phyloP scores from a whole-genome alignment of 2,113 vertebrate genomes.

The Dasyprocta punctata region DNA sequence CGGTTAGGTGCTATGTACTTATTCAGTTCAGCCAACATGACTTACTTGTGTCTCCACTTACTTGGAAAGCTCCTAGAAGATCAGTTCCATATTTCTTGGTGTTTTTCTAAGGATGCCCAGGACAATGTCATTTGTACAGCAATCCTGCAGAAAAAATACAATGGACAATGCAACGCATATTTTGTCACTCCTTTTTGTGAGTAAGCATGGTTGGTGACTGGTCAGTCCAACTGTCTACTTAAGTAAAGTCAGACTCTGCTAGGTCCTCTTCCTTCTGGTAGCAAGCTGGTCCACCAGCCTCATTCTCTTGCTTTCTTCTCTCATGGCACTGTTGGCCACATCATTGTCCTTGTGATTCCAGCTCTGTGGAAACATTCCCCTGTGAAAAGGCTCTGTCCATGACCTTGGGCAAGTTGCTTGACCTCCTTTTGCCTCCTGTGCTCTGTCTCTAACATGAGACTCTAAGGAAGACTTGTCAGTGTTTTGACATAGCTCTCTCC shows the following conservation, averaged over 20 bases:
- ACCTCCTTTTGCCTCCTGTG: conserved; percentile 20
- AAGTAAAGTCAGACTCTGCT: neutral
- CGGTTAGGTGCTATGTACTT: neutral
- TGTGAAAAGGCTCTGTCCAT: neutral
- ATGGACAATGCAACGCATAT: neutral
- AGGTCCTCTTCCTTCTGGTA: neutral
- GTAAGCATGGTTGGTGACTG: neutral
- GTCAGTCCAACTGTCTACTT: neutral
- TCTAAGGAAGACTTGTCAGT: conserved; percentile 13
- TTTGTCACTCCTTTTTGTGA: neutral
- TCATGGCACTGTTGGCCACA: neutral
- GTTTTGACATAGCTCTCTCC: conserved; percentile 19
- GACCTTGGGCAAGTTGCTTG: neutral
- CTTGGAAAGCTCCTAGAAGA: neutral
- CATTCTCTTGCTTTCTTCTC: neutral
- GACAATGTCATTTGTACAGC: neutral
- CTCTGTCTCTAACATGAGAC: conserved; percentile 52
- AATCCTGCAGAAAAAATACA: neutral
- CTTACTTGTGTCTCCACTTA: neutral
- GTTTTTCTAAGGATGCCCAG: neutral
- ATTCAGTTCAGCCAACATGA: neutral
- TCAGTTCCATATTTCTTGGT: conserved; percentile 15
- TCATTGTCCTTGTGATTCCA: neutral
- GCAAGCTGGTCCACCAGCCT: neutral
- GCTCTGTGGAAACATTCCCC: neutral